Percentiles rank a stretch among this genome's conserved stretches.
Conservation (phyloP, 2,888 invertebrate species). For the Papilio gigon region DNA sequence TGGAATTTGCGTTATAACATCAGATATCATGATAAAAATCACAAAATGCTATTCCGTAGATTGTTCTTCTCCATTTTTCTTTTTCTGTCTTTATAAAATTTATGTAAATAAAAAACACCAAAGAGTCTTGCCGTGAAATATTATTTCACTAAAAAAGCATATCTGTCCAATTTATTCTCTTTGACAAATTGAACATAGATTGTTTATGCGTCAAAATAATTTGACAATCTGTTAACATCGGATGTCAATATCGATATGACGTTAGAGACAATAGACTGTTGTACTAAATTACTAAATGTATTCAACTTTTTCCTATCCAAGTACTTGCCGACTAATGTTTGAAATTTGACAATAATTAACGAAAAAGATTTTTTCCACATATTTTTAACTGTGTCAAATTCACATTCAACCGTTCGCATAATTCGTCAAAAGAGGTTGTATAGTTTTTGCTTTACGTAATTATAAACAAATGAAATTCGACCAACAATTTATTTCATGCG, state of each 20-base stretch:
- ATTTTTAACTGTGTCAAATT: too few relatives aligned
- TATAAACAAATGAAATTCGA: too few relatives aligned
- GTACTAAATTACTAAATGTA: too few relatives aligned
- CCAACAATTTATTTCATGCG: neutral
- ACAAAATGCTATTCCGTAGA: neutral
- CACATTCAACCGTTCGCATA: too few relatives aligned
- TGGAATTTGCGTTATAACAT: neutral
- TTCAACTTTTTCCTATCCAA: too few relatives aligned
- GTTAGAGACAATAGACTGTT: too few relatives aligned
- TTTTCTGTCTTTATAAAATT: neutral
- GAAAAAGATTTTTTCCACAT: too few relatives aligned
- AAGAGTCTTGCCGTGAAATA: neutral
- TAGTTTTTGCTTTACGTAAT: too few relatives aligned
- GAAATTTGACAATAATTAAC: too few relatives aligned
- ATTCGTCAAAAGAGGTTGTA: too few relatives aligned
- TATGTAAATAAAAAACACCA: neutral
- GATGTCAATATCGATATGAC: neutral
- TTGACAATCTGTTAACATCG: neutral
- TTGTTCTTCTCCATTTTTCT: neutral
- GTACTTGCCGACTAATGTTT: too few relatives aligned
- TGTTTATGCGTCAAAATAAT: conserved; percentile 3
- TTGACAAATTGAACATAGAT: conserved; percentile 1
- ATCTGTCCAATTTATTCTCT: conserved; percentile 4
- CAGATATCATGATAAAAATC: neutral
- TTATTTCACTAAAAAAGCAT: neutral